Base-by-base conservation (phyloP, 2,113 vertebrate genomes). In the Entomyzon cyanotis region DNA sequence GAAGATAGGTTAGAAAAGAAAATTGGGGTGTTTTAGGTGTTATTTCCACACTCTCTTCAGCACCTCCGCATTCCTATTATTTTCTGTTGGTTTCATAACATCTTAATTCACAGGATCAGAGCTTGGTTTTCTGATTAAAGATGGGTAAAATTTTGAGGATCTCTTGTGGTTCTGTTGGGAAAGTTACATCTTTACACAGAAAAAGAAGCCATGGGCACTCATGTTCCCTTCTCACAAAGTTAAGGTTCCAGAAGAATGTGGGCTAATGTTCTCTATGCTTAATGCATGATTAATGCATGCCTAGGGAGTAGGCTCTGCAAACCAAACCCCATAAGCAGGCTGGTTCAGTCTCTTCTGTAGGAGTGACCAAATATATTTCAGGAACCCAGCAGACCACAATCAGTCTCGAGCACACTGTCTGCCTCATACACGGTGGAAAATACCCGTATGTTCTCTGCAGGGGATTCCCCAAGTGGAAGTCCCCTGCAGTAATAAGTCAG, bases 71-170 rank as follows among this genome's bases (percentile, higher is more conserved):
- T 90, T 93, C 58, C 59, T 93, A 16, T 95, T 93, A 21, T 80
- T 97, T 97, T 96, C 83, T 96, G 50, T 93, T 89, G 74, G 78
- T 95, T 97, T 97, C 76, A 37, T 94, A 91, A 91, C 64, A 89
- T 96, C 82, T 93, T 96, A 86, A 95, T 78, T 90, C 76, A 87
- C 75, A 84, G 88, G 75, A 93, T 94, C 91, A 87, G 46, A 90
- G 39, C 55, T 87, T 59, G 14, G 41, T 83, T 97, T 95, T 95
- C 85, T 96, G 81, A 59, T 96, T 93, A 96, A 93, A 96, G 79
- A 76, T 87, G 92, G 78, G 67, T 96, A 95, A 95, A 97, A 94
- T 79, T 84, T 39, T 84, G 31, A 81, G 7, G 20, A 92, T 93
- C 23, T 67, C 42, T 46, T 59, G 58, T 74, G 93, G 80, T 96